Evolutionary conservation across 2,888 invertebrate species (phyloP).

Genomic region (Sceliomorpha sp.): DNA sequence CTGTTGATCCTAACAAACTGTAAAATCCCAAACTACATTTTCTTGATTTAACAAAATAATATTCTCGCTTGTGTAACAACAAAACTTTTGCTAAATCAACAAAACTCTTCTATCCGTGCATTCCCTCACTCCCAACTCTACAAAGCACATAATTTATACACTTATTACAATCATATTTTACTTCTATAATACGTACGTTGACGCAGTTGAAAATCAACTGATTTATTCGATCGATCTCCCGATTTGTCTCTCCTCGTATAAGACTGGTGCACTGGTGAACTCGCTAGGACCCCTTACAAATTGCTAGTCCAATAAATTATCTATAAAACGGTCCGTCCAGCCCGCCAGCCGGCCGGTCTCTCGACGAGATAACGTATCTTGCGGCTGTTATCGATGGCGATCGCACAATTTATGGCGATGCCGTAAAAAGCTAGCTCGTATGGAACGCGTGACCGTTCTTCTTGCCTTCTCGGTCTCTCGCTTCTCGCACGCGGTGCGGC

Average conservation of each 20-base stretch:
- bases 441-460: conserved; percentile 57
- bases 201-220: conserved; percentile 23
- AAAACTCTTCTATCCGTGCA: too few species aligned
- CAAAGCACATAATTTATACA: too few species aligned
- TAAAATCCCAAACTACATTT: too few species aligned
- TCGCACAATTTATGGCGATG: conserved; percentile 71
- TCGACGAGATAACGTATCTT: conserved; percentile 71
- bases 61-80: too few species aligned
- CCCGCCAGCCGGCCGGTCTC: conserved; percentile 55
- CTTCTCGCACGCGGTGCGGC: conserved; percentile 54
- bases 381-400: conserved; percentile 75
- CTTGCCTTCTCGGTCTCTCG: conserved; percentile 49
- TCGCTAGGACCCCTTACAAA: conserved; percentile 66
- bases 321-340: conserved; percentile 67
- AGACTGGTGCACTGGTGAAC: conserved; percentile 47
- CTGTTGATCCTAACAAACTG: too few species aligned
- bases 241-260: conserved; percentile 43
- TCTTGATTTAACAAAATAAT: too few species aligned
- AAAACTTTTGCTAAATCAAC: too few species aligned
- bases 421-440: conserved; percentile 63
- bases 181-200: conserved; percentile 17
- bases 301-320: conserved; percentile 71
- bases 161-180: too few species aligned
- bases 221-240: conserved; percentile 20
- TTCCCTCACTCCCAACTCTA: too few species aligned